phyloP scores from a whole-genome alignment of 2,797 vertebrate genomes.

The Kryptopterus vitreolus region DNA sequence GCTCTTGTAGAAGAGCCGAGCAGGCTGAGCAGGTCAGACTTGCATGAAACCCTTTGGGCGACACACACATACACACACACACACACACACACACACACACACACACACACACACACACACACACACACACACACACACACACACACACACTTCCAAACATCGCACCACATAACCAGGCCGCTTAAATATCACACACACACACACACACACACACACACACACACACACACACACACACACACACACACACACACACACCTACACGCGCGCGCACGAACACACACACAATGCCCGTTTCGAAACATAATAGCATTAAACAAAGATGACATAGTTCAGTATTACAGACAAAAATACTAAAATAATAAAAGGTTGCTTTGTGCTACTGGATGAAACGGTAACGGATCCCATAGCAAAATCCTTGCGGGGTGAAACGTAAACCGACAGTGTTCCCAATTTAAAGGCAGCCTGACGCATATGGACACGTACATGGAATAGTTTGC shows the following conservation, averaged over 20 bases:
- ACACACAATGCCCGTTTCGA: constrained; percentile 50
- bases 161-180: constrained; percentile 80
- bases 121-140: constrained; percentile 3
- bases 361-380: constrained; percentile 19
- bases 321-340: background rate
- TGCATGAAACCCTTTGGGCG: constrained; percentile 74
- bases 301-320: constrained; percentile 9
- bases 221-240: constrained; percentile 63
- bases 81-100: constrained; percentile 62
- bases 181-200: constrained; percentile 68
- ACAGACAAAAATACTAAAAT: background rate
- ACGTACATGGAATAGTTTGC: background rate
- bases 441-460: background rate
- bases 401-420: background rate
- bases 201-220: constrained; percentile 63
- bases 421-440: constrained; percentile 4
- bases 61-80: constrained; percentile 38
- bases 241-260: constrained; percentile 55
- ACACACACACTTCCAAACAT: constrained; percentile 70
- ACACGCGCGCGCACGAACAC: too few species aligned
- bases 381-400: background rate
- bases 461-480: background rate
- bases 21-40: constrained; percentile 85
- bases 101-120: constrained; percentile 44
- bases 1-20: constrained; percentile 2